Evolutionary conservation across 2,113 vertebrate species (phyloP).

Genomic region (Tragulus kanchil): DNA sequence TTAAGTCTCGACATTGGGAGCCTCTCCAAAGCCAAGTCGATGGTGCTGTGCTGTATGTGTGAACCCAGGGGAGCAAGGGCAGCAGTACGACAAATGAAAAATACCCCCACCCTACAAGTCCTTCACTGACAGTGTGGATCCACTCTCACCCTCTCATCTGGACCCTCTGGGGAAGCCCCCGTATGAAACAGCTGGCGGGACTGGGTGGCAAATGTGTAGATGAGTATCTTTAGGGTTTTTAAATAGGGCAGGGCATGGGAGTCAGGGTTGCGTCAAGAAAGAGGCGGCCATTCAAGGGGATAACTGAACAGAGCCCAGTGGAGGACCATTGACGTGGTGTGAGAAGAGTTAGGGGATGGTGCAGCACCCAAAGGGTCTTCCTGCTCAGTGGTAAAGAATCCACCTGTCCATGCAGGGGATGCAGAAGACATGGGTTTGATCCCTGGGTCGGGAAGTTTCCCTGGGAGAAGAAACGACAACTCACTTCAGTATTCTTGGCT

Average conservation of each 20-base stretch:
- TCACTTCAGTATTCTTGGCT: neutral
- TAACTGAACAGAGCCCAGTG: neutral
- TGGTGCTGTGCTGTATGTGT: neutral
- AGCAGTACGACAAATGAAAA: neutral
- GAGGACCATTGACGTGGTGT: accelerated
- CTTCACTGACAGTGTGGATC: neutral
- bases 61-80: neutral
- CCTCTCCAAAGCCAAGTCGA: neutral
- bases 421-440: neutral
- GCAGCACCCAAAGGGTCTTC: neutral
- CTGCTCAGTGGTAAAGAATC: neutral
- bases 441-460: neutral
- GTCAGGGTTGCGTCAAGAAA: neutral
- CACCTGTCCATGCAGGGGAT: neutral
- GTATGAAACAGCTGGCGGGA: neutral
- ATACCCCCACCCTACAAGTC: no score
- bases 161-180: neutral
- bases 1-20: neutral
- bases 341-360: neutral
- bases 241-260: neutral
- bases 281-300: neutral
- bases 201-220: neutral
- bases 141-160: neutral
- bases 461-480: neutral
- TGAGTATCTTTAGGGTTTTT: neutral